A percentile compares a stretch with the other conserved stretches of the same genome.
phyloP scores from a whole-genome alignment of 2,113 vertebrate genomes.

The Henicopernis longicauda region DNA sequence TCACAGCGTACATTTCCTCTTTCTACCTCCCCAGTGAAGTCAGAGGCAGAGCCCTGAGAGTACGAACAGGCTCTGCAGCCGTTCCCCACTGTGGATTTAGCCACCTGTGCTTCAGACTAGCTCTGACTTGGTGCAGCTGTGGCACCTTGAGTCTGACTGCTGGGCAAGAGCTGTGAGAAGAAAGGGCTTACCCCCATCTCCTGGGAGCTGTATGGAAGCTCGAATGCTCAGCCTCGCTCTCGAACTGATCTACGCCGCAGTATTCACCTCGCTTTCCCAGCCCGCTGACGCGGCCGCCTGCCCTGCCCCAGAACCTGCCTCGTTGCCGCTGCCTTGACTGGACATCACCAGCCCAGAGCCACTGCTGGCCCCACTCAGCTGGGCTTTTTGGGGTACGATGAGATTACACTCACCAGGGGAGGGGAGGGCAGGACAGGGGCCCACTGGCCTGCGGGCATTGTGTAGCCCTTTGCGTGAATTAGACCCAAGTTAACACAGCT shows the following conservation, averaged over 20 bases:
- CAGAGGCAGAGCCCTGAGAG: not conserved
- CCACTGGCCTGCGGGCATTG: too few species aligned
- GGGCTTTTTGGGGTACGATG: not conserved
- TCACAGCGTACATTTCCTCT: not conserved
- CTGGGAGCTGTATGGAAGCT: not conserved
- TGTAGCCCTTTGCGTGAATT: not conserved
- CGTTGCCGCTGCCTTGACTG: not conserved
- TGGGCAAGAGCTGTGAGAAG: not conserved
- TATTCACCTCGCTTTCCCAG: not conserved
- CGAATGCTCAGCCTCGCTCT: not conserved
- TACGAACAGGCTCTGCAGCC: not conserved
- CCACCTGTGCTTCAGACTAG: not conserved
- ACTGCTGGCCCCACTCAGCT: not conserved
- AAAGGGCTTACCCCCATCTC: not conserved
- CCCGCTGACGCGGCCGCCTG: fast-evolving
- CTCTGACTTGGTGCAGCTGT: not conserved
- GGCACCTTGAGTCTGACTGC: not conserved
- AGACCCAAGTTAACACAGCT: not conserved
- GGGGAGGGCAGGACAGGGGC: not conserved
- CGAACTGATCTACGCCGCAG: not conserved
- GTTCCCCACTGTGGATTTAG: not conserved
- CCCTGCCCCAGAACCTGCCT: not conserved
- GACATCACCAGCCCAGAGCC: not conserved
- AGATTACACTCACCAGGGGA: too few species aligned
- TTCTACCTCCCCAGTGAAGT: not conserved